A percentile compares a stretch with the other conserved stretches of the same genome.
Evolutionary conservation across 2,113 vertebrate genomes (phyloP).

Genomic region (Cichladusa arquata): DNA sequence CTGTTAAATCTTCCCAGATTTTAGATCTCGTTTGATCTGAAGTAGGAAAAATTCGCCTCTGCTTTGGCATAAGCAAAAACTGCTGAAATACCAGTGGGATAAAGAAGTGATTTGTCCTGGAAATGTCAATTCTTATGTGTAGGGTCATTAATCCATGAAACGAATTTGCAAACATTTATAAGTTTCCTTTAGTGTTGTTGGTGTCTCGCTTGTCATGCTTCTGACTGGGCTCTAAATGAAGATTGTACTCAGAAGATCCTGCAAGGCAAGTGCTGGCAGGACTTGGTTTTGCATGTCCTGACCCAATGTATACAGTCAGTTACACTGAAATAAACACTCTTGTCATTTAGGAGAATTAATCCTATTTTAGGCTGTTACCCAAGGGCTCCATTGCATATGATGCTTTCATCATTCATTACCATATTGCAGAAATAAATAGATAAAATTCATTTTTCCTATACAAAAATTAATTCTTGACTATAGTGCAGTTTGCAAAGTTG

Average conservation of each 20-base stretch:
- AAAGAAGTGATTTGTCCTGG: constrained; percentile 61
- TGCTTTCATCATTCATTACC: background rate
- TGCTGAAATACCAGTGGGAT: constrained; percentile 70
- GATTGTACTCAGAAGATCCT: background rate
- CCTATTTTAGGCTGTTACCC: constrained; percentile 8
- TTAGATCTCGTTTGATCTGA: constrained; percentile 74
- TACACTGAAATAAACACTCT: background rate
- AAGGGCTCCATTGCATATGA: background rate
- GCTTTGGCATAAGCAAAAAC: constrained; percentile 57
- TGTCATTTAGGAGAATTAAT: constrained; percentile 42
- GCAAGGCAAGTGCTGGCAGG: background rate
- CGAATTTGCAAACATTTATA: constrained; percentile 26
- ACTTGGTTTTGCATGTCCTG: background rate
- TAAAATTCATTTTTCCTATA: background rate
- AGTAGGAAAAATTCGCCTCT: constrained; percentile 65
- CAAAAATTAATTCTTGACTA: background rate
- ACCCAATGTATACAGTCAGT: background rate
- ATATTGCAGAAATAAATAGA: background rate
- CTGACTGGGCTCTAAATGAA: background rate
- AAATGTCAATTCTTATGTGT: constrained; percentile 59
- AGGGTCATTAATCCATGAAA: constrained; percentile 63
- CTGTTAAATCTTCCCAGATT: constrained; percentile 80
- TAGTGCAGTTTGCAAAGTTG: background rate
- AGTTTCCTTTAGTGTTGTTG: constrained; percentile 15
- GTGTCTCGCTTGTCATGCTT: background rate